These are phyloP conservation scores for Hapalemur alaotrensis DNA, from an alignment of 2,797 vertebrate species.

Conservation along the genomic window DNA sequence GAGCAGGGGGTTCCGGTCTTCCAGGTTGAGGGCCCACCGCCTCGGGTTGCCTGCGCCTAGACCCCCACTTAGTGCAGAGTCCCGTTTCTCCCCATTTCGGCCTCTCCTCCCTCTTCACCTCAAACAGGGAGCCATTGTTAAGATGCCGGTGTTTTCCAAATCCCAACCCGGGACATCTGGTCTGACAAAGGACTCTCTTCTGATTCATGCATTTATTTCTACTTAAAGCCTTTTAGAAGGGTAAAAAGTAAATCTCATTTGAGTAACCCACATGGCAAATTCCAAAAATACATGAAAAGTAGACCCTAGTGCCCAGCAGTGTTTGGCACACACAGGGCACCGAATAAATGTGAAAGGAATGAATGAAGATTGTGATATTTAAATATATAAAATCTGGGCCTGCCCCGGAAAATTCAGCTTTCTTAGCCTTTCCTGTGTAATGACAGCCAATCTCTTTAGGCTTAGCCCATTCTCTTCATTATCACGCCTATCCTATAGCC, in stretches of 20 bases:
- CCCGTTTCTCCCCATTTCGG: not conserved
- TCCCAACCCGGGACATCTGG: not conserved
- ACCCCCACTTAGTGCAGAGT: not conserved
- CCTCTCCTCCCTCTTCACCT: not conserved
- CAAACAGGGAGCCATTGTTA: constrained; percentile 13
- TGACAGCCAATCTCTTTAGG: not conserved
- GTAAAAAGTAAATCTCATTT: constrained; percentile 38
- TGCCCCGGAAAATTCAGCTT: not conserved
- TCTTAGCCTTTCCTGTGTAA: not conserved
- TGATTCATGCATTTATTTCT: constrained; percentile 27
- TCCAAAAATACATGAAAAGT: not conserved
- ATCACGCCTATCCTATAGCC: not conserved
- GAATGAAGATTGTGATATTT: not conserved
- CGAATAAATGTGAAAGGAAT: constrained; percentile 24
- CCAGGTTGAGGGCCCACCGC: not conserved
- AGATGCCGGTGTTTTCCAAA: constrained; percentile 33
- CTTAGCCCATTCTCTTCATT: not conserved
- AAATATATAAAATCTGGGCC: constrained; percentile 16
- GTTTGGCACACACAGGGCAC: not conserved
- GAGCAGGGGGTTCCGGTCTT: not conserved
- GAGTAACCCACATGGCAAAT: not conserved
- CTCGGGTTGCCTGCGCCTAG: not conserved
- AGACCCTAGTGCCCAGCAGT: not conserved
- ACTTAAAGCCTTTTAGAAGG: not conserved
- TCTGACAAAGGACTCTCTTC: constrained; percentile 47